Evolutionary conservation across 2,113 vertebrate species (phyloP).

Genomic region (Seriola rivoliana): DNA sequence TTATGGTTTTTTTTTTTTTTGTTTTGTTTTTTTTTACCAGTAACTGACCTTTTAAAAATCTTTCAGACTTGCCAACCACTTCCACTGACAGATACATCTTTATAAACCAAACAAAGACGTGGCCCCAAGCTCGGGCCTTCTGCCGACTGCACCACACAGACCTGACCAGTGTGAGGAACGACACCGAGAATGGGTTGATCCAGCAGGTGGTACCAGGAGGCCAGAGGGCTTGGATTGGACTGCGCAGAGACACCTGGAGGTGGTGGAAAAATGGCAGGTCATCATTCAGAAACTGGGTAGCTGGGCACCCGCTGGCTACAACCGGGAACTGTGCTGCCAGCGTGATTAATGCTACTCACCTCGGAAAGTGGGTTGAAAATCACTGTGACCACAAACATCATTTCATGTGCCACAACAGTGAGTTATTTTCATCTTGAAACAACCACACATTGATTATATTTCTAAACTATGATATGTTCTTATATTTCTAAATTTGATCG

Average conservation of each 20-base stretch:
- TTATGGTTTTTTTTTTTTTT: too few relatives aligned
- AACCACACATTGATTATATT: background rate
- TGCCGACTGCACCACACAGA: slow-evolving; percentile 31
- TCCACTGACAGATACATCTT: background rate
- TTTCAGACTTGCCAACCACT: background rate
- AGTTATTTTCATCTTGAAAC: background rate
- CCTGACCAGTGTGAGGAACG: slow-evolving; percentile 2
- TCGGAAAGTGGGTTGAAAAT: background rate
- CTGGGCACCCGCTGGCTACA: fast-evolving
- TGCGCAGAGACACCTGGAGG: background rate
- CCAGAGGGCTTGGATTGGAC: background rate
- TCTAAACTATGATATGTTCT: background rate
- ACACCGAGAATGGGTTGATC: fast-evolving
- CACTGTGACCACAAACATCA: fast-evolving
- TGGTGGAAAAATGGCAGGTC: background rate
- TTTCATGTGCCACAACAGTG: slow-evolving; percentile 25
- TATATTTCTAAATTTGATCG: background rate
- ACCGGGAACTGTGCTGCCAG: background rate
- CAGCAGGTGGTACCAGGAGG: fast-evolving
- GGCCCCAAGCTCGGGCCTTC: background rate
- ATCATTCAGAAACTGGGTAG: slow-evolving; percentile 1
- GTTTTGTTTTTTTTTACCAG: too few relatives aligned
- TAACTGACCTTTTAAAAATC: background rate
- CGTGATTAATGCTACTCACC: background rate
- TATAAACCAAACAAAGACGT: background rate